Evolutionary conservation across 2,113 vertebrate species (phyloP).

Genomic region (Sebastes schlegelii): DNA sequence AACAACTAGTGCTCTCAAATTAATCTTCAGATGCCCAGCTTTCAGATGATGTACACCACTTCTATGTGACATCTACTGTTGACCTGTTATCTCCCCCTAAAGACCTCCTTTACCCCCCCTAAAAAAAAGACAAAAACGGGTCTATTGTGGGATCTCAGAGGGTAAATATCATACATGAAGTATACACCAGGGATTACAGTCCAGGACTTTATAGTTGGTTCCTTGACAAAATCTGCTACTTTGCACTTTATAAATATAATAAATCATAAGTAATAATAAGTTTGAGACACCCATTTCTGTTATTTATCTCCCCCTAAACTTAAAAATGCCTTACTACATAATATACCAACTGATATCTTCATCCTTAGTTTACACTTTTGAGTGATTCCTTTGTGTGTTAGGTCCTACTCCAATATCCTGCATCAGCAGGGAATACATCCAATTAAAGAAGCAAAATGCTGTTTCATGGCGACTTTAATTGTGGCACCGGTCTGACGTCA

Average conservation of each 20-base stretch:
- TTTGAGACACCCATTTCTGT: background rate
- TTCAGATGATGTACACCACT: too few species aligned
- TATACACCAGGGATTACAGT: too few species aligned
- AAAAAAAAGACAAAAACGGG: too few species aligned
- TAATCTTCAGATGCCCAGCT: too few species aligned
- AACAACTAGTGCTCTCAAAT: too few species aligned
- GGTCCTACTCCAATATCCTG: background rate
- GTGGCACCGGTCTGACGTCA: slow-evolving; percentile 34
- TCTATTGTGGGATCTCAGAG: too few species aligned
- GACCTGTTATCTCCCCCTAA: too few species aligned
- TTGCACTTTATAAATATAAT: background rate
- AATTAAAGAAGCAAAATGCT: slow-evolving; percentile 54
- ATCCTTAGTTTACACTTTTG: background rate
- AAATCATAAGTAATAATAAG: background rate
- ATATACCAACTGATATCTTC: background rate
- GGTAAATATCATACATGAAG: too few species aligned
- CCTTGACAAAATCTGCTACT: background rate
- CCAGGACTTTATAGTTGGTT: background rate
- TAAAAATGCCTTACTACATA: background rate
- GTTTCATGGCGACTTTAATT: slow-evolving; percentile 50
- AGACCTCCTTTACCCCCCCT: too few species aligned
- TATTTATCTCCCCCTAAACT: background rate
- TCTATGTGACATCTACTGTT: too few species aligned
- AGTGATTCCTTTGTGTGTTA: slow-evolving; percentile 17
- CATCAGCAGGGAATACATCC: slow-evolving; percentile 45